phyloP scores from a whole-genome alignment of 2,797 vertebrate genomes.

The Helicolenus hilgendorfi region DNA sequence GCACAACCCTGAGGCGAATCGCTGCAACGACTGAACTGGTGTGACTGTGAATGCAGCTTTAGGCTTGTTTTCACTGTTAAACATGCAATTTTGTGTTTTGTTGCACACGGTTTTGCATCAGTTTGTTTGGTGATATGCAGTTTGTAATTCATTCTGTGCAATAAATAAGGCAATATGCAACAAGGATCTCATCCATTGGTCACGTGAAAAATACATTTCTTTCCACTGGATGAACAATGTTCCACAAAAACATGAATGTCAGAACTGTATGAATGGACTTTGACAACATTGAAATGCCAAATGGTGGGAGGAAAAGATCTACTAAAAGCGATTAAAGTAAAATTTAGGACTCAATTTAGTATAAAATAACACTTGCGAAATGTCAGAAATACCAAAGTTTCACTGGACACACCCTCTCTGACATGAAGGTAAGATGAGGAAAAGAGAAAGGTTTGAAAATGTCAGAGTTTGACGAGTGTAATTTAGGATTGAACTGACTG shows the following conservation, averaged over 20 bases:
- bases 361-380: constrained; percentile 37
- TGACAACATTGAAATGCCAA: constrained; percentile 34
- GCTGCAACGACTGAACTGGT: no score
- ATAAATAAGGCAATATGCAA: neutral
- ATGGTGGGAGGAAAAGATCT: constrained; percentile 14
- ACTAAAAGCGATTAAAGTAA: neutral
- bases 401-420: neutral
- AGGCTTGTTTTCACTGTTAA: neutral
- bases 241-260: neutral
- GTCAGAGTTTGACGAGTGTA: constrained; percentile 34
- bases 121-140: neutral
- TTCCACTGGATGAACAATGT: neutral
- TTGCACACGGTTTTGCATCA: neutral
- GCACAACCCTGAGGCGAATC: no score
- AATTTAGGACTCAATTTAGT: neutral
- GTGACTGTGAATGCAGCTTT: no score
- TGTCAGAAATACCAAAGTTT: constrained; percentile 32
- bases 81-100: neutral
- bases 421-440: neutral
- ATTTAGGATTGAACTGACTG: neutral
- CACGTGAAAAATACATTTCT: neutral
- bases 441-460: constrained; percentile 33
- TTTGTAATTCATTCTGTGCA: neutral
- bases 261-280: neutral
- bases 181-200: neutral